Percentiles rank a stretch among this genome's conserved stretches.
phyloP scores from a whole-genome alignment of 2,113 vertebrate species.

The Casuarius casuarius region DNA sequence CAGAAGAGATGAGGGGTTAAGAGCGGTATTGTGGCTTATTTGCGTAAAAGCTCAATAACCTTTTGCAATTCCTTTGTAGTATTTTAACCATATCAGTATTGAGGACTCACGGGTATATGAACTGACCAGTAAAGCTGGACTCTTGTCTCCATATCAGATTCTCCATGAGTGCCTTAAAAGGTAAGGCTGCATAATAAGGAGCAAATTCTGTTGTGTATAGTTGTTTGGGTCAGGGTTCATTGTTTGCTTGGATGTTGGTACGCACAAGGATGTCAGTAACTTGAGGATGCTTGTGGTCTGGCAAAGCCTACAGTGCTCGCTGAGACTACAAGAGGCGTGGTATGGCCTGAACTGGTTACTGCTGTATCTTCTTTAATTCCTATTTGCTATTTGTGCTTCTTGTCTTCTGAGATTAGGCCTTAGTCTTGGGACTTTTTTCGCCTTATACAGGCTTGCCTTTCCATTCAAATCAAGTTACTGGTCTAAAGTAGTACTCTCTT shows the following conservation, averaged over 20 bases:
- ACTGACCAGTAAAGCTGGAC: conserved; percentile 98
- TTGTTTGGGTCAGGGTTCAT: fast-evolving
- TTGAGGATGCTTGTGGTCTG: background rate
- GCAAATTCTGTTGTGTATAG: fast-evolving
- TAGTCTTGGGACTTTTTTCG: background rate
- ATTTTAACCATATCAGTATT: conserved; percentile 99
- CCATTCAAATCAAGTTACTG: background rate
- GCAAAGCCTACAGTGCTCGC: background rate
- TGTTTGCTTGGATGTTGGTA: background rate
- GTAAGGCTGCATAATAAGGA: conserved; percentile 61
- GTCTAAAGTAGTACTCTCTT: background rate
- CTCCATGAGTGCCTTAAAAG: conserved; percentile 99
- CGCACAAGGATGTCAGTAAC: background rate
- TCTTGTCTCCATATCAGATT: conserved; percentile 99
- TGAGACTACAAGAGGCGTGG: fast-evolving
- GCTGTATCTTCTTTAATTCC: fast-evolving
- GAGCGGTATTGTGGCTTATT: background rate
- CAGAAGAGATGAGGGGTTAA: background rate
- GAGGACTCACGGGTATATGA: conserved; percentile 98
- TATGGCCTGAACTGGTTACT: background rate
- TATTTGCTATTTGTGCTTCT: background rate
- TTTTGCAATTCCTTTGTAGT: conserved; percentile 79
- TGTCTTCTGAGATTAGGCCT: background rate
- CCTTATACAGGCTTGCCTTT: background rate
- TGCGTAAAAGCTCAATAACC: background rate